Conservation (phyloP, 1,140 invertebrate genomes). For the Ladona fulva region DNA sequence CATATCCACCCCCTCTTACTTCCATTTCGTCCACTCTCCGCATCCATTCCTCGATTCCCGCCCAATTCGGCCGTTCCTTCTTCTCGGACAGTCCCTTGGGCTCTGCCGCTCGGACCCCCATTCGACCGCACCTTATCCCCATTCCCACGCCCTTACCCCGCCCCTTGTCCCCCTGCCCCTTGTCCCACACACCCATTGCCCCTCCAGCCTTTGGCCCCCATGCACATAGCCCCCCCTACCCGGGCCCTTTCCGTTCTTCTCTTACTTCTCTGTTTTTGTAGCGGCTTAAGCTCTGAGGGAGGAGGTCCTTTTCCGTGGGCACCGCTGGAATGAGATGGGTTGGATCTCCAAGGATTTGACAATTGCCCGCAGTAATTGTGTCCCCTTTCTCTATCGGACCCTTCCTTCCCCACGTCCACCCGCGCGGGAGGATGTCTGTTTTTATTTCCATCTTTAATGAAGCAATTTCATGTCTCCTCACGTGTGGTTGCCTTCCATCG, state of each 20-base stretch:
- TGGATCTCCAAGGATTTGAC: slow-evolving; percentile 4
- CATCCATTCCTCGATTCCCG: background rate
- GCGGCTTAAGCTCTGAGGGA: background rate
- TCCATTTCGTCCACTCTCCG: background rate
- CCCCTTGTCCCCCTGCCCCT: background rate
- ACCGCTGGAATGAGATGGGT: background rate
- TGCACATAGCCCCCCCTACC: background rate
- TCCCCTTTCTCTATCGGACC: background rate
- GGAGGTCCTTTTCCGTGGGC: background rate
- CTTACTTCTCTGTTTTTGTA: background rate
- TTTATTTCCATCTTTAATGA: slow-evolving; percentile 9
- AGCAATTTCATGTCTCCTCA: slow-evolving; percentile 6
- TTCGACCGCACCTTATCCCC: background rate
- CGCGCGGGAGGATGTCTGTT: background rate
- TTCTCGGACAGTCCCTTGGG: background rate
- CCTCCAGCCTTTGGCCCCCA: background rate
- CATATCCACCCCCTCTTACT: background rate
- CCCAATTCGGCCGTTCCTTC: background rate
- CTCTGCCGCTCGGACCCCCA: background rate
- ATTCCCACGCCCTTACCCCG: background rate
- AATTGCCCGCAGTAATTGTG: slow-evolving; percentile 4
- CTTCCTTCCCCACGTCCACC: background rate
- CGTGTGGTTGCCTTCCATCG: background rate
- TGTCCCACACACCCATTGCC: background rate
- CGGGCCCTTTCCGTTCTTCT: background rate